Evolutionary conservation across 2,113 vertebrate species (phyloP), one percentile per base, ranked within the genome.

Genomic region (Cynocephalus volans): DNA sequence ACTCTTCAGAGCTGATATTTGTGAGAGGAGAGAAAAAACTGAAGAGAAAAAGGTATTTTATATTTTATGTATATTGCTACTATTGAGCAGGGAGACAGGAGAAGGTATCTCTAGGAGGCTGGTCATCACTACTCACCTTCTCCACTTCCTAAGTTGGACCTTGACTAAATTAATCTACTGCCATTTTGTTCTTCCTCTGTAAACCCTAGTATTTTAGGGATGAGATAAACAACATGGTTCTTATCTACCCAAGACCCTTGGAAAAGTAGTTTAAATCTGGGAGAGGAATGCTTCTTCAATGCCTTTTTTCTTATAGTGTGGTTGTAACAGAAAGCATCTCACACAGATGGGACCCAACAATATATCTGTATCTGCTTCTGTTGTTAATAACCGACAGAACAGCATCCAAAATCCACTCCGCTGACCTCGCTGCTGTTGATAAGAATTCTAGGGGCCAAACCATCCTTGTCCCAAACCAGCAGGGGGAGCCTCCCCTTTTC

Each of bases 391-490:
- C 54, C 48, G 54, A 85, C 1, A 36, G 83, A 70, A 93, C 31
- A 88, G 80, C 31, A 62, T 41, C 26, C 19, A 8, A 31, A 79
- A 64, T 76, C 87, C 12, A 72, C 31, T 8, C 48, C 62, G 9
- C 15, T 65, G 36, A 41, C 33, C n/a, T 41, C 10, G 0, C 36
- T 76, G 36, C 28, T 76, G 41, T 83, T 60, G 45, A 31, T 65
- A 89, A 73, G 72, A 80, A 50, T 67, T 89, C 64, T 89, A 48
- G 56, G 56, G 72, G 60, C 28, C 33, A 77, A 81, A 13, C 26
- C 23, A 92, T 36, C 70, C 50, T 83, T 91, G 50, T 91, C 95
- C 73, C 72, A 96, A 88, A 92, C 48, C 65, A 97, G 86, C 85
- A 93, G 72, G 50, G 81, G 93, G 72, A 93, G 76, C 36, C 28